phyloP scores from a whole-genome alignment of 2,888 invertebrate genomes.

The Allolobophora icterica region DNA sequence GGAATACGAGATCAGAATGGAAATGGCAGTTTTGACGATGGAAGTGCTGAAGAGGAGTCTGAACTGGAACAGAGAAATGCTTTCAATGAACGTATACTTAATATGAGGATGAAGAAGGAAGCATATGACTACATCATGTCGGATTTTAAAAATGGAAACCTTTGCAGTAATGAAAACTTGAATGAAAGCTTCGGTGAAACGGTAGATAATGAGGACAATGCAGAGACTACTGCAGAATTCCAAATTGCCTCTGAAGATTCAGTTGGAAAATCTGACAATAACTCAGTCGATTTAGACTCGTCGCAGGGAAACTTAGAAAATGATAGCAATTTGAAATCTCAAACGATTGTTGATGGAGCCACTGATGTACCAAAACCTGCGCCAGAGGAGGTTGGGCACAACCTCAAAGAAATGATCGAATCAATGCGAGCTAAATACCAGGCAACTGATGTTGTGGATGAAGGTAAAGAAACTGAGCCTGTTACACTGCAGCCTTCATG shows the following conservation, averaged over 20 bases:
- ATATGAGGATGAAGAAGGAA: background rate
- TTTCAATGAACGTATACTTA: slow-evolving; percentile 20
- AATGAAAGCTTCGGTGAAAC: background rate
- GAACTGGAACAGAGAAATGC: slow-evolving; percentile 13
- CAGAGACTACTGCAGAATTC: background rate
- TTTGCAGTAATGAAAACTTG: background rate
- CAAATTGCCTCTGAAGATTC: background rate
- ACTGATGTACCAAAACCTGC: background rate
- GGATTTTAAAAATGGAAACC: slow-evolving; percentile 24
- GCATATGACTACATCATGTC: background rate
- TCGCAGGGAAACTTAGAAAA: background rate
- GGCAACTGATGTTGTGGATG: background rate
- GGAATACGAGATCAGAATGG: background rate
- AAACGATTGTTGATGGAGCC: background rate
- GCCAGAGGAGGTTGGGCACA: slow-evolving; percentile 28
- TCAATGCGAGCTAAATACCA: slow-evolving; percentile 24
- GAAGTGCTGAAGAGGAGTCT: background rate
- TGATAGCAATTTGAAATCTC: background rate
- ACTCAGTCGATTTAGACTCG: background rate
- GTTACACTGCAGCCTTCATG: slow-evolving; percentile 3
- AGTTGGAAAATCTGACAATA: background rate
- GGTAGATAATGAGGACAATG: background rate
- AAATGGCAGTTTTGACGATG: background rate
- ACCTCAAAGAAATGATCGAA: slow-evolving; percentile 32
- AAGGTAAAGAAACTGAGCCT: background rate